Evolutionary conservation across 2,797 vertebrate species (phyloP).

Genomic region (Syngnathus acus): DNA sequence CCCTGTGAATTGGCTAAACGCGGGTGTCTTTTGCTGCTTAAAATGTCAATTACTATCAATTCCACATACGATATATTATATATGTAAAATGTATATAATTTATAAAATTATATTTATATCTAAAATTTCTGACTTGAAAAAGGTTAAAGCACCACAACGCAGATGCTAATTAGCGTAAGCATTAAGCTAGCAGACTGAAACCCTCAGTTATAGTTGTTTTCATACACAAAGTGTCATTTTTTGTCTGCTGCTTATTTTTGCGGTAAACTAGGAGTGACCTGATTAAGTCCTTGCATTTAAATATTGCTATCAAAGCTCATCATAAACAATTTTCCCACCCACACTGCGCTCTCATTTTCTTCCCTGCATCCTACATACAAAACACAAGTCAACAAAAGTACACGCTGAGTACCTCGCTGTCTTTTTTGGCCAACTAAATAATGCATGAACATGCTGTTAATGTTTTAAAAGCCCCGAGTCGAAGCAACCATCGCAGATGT

Average conservation of each 20-base stretch:
- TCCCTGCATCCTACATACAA: neutral
- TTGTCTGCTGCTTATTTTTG: neutral
- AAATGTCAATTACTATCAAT: no score
- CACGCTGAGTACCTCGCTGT: neutral
- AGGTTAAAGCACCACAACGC: neutral
- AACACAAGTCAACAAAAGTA: neutral
- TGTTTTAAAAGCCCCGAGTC: slow-evolving; percentile 49
- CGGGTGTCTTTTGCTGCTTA: no score
- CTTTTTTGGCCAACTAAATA: slow-evolving; percentile 37
- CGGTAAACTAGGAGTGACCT: no score
- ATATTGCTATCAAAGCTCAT: neutral
- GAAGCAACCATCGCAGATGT: slow-evolving; percentile 19
- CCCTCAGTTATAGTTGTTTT: no score
- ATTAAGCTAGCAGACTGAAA: neutral
- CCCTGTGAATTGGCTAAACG: no score
- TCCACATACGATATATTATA: no score
- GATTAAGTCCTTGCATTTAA: neutral
- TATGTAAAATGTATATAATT: no score
- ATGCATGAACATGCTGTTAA: slow-evolving; percentile 55
- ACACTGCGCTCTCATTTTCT: neutral
- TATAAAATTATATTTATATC: no score
- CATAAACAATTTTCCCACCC: neutral
- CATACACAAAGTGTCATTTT: neutral
- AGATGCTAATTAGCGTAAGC: neutral
- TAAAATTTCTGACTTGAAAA: no score